Evolutionary conservation across 2,797 vertebrate genomes (phyloP), one percentile per base, ranked within the genome.

Genomic region (Anguilla anguilla): DNA sequence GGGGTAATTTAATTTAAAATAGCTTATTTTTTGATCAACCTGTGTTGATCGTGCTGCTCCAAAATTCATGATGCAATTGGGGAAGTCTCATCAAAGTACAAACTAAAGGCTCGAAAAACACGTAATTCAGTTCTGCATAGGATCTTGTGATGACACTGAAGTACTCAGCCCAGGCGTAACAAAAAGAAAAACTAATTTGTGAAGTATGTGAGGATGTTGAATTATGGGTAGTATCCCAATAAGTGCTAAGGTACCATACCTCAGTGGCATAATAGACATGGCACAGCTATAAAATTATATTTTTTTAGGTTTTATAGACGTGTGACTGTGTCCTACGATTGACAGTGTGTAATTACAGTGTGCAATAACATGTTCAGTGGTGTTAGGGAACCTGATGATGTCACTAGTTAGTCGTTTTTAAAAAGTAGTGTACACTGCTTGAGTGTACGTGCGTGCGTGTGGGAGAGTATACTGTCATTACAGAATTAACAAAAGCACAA

Each of bases 271-370:
- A 61, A 77, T 57, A 61, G 22, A 59, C 39, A 83, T 35, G 17
- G 67, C 49, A 35, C 51, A 28, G 28, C 61, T 53, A 53, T 86
- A 46, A 69, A 86, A 49, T 72, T 49, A 86, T 77, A 49, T 82
- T 49, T 82, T 49, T 51, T 51, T 49, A 81, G 79, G 82, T 28
- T 59, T 74, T 85, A 89, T 88, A 89, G 88, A 89, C 86, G 83
- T 57, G 64, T 77, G 83, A 89, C 28, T 57, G 77, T 85, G 86
- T 86, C 90, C 89, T 89, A 86, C 43, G 87, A 82, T 83, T 91
- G 91, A 91, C 91, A 87, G 87, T 89, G 92, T 94, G 90, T 91
- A 92, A 90, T 79, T 94, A 90, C 92, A 90, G 91, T 93, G 92
- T 85, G 89, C 88, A 59, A 84, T 35, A 57, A 88, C 85, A 85